Evolutionary conservation across 2,888 invertebrate genomes (phyloP).

Genomic region (Mamestra brassicae): DNA sequence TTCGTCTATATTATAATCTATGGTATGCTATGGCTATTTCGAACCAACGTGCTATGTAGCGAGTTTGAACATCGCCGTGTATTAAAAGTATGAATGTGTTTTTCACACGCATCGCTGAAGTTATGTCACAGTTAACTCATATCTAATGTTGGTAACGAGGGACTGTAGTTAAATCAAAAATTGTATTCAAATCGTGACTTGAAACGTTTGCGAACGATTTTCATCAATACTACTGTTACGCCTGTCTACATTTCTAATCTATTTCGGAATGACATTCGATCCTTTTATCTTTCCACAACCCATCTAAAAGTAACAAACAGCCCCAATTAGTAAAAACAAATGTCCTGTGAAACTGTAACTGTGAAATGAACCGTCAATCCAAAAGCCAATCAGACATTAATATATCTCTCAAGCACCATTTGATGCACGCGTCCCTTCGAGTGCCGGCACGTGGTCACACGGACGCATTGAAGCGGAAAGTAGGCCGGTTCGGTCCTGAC

Average conservation of each 20-base stretch:
- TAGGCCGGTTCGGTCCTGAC: slow-evolving; percentile 50
- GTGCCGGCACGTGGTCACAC: slow-evolving; percentile 59
- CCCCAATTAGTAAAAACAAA: slow-evolving; percentile 42
- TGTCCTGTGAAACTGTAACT: slow-evolving; percentile 48
- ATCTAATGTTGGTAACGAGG: not conserved
- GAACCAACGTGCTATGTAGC: slow-evolving; percentile 51
- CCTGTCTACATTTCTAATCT: not conserved
- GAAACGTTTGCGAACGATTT: not conserved
- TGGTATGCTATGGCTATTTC: slow-evolving; percentile 17
- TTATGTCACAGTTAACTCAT: slow-evolving; percentile 41
- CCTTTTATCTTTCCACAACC: not conserved
- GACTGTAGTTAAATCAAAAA: not conserved
- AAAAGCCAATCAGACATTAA: slow-evolving; percentile 48
- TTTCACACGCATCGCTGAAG: slow-evolving; percentile 26
- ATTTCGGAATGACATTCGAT: not conserved
- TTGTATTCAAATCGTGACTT: not conserved
- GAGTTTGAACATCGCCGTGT: slow-evolving; percentile 43
- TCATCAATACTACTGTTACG: not conserved
- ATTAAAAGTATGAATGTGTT: slow-evolving; percentile 28
- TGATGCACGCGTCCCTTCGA: slow-evolving; percentile 63
- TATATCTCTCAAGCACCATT: slow-evolving; percentile 65
- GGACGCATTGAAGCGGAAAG: slow-evolving; percentile 59
- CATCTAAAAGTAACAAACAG: slow-evolving; percentile 5
- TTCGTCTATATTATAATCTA: slow-evolving; percentile 13
- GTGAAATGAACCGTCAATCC: slow-evolving; percentile 50